Conservation (phyloP, 2,888 invertebrate species). For the Brachynemurus nebulosus region DNA sequence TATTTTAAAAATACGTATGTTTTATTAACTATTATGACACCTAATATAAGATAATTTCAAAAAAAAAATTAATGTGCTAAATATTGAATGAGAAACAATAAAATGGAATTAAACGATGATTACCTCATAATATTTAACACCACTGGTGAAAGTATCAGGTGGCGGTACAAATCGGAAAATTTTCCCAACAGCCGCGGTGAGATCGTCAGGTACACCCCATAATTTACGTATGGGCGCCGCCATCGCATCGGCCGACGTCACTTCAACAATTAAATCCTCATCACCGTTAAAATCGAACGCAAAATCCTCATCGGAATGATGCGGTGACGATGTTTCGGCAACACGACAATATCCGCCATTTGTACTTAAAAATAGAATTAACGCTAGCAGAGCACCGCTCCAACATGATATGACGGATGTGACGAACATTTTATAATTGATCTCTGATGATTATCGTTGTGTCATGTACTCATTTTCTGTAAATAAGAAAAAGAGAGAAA, state of each 20-base stretch:
- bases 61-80: too few species aligned
- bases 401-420: too few species aligned
- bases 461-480: conserved; percentile 1
- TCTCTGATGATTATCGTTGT: too few species aligned
- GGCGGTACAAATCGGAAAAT: conserved; percentile 60
- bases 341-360: not conserved
- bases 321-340: not conserved
- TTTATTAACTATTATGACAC: too few species aligned
- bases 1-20: too few species aligned
- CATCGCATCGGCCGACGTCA: conserved; percentile 15
- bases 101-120: too few species aligned
- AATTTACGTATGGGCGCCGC: conserved; percentile 17
- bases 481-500: too few species aligned
- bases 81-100: too few species aligned
- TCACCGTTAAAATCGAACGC: conserved; percentile 30
- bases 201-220: conserved; percentile 31
- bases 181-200: conserved; percentile 54
- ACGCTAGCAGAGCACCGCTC: not conserved
- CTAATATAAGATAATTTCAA: too few species aligned
- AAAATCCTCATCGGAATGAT: conserved; percentile 28
- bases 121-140: conserved; percentile 57
- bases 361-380: not conserved
- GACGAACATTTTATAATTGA: too few species aligned
- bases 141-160: conserved; percentile 53
- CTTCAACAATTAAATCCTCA: conserved; percentile 23